These are phyloP conservation scores for Cotesia vestalis DNA, from an alignment of 1,140 invertebrate genomes.

Conservation along the genomic window DNA sequence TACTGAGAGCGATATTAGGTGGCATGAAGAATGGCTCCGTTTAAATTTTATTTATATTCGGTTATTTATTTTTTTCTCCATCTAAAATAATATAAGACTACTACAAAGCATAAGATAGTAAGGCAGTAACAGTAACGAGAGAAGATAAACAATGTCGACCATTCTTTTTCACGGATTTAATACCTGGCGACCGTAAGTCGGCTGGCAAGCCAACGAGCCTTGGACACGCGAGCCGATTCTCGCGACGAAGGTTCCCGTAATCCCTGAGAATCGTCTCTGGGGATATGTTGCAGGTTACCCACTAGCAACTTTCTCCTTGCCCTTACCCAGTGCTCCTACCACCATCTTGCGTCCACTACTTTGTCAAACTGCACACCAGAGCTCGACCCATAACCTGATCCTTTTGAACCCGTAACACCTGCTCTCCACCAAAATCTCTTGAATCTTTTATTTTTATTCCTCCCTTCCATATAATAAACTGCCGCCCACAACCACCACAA, in stretches of 20 bases:
- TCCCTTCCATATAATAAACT: neutral
- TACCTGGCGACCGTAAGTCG: conserved; percentile 53
- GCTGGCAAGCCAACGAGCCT: conserved; percentile 44
- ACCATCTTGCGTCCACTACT: conserved; percentile 38
- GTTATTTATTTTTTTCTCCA: conserved; percentile 20
- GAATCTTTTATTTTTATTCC: conserved; percentile 1
- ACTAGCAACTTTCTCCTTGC: conserved; percentile 28
- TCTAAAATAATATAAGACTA: neutral
- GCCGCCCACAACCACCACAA: neutral
- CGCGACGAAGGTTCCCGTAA: conserved; percentile 53
- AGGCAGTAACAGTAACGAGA: conserved; percentile 13
- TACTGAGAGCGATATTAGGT: neutral
- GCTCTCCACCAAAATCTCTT: too few relatives aligned
- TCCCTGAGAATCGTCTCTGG: conserved; percentile 53
- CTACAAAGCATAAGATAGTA: neutral
- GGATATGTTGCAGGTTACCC: conserved; percentile 55
- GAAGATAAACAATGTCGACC: conserved; percentile 41
- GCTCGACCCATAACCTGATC: neutral
- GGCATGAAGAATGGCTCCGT: neutral
- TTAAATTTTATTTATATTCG: neutral
- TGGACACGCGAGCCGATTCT: conserved; percentile 50
- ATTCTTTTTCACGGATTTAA: conserved; percentile 56
- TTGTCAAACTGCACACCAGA: conserved; percentile 38
- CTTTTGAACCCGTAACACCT: neutral
- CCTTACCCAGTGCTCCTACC: conserved; percentile 16